phyloP scores from a whole-genome alignment of 2,797 vertebrate species.

The Squalus acanthias region DNA sequence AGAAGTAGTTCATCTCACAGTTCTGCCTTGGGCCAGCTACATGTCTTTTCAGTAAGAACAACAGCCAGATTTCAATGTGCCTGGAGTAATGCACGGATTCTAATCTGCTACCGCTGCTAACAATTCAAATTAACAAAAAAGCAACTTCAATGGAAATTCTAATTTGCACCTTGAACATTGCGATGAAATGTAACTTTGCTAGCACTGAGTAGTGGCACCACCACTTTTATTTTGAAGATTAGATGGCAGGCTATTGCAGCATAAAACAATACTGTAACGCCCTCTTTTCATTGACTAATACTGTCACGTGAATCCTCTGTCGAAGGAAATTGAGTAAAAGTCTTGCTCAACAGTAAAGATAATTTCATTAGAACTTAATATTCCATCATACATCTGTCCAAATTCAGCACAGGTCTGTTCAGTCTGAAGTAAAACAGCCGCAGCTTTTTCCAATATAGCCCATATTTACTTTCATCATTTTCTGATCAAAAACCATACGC shows the following conservation, averaged over 20 bases:
- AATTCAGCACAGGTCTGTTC: background rate
- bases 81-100: constrained; percentile 56
- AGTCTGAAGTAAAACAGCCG: background rate
- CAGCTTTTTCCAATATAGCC: background rate
- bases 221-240: background rate
- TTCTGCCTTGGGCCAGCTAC: constrained; percentile 55
- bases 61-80: constrained; percentile 57
- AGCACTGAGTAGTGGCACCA: background rate
- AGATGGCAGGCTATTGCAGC: background rate
- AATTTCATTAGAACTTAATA: background rate
- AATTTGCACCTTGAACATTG: background rate
- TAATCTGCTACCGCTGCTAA: constrained; percentile 51
- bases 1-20: constrained; percentile 52
- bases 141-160: background rate
- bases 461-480: background rate
- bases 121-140: constrained; percentile 55
- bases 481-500: background rate
- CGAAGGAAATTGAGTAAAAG: background rate
- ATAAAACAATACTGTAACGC: background rate
- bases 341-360: background rate
- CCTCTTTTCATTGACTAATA: background rate
- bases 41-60: constrained; percentile 65
- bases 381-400: background rate
- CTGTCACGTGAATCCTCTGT: background rate
- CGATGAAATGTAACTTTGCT: background rate